phyloP scores from a whole-genome alignment of 2,888 invertebrate genomes.

The Plemyria rubiginata region DNA sequence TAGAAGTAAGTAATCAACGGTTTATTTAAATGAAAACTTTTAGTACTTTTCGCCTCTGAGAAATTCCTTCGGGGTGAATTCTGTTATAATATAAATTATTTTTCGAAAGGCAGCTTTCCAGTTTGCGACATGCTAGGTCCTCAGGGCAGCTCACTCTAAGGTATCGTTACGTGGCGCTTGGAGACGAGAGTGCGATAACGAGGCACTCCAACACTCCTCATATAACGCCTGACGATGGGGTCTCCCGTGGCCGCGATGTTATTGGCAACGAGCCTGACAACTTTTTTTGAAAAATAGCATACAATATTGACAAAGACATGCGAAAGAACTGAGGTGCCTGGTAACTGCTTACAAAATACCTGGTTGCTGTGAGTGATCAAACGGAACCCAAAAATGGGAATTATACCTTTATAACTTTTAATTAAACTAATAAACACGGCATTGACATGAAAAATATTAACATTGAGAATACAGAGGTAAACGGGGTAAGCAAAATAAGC shows the following conservation, averaged over 20 bases:
- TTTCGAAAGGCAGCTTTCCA: background rate
- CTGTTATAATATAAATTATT: background rate
- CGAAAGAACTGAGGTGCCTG: background rate
- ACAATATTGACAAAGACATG: background rate
- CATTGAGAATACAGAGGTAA: too few species aligned
- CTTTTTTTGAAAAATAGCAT: conserved; percentile 1
- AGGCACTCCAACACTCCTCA: conserved; percentile 47
- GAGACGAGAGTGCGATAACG: conserved; percentile 50
- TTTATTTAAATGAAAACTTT: conserved; percentile 1
- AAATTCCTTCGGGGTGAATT: background rate
- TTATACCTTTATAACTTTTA: too few species aligned
- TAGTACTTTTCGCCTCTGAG: background rate
- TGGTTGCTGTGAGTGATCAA: background rate
- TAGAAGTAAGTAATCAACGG: background rate
- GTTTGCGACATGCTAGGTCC: conserved; percentile 21
- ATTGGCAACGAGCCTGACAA: conserved; percentile 18
- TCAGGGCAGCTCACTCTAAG: conserved; percentile 25
- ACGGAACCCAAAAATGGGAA: background rate
- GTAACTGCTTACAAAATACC: background rate
- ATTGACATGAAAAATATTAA: too few species aligned
- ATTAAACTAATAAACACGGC: too few species aligned
- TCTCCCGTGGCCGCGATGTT: conserved; percentile 9
- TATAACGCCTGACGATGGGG: conserved; percentile 22
- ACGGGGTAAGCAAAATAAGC: too few species aligned
- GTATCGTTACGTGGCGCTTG: conserved; percentile 38